A percentile compares a stretch with the other conserved stretches of the same genome.
phyloP scores from a whole-genome alignment of 2,797 vertebrate species.

The Phataginus tricuspis region DNA sequence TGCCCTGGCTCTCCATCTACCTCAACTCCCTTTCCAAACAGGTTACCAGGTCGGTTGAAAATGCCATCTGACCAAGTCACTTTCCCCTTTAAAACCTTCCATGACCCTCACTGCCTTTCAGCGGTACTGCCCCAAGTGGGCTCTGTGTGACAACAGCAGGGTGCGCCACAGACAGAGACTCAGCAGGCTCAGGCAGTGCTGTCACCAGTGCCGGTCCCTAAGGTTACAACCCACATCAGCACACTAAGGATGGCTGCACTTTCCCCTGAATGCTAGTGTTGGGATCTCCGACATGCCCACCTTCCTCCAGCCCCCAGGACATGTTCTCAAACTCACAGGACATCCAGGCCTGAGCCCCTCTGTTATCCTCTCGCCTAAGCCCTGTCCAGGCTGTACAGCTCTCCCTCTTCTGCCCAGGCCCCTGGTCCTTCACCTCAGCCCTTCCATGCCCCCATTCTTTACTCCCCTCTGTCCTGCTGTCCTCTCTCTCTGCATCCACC shows the following conservation, averaged over 20 bases:
- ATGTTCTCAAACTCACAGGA: background rate
- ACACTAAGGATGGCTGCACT: background rate
- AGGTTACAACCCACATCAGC: no score
- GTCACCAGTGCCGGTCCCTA: no score
- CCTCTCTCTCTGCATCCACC: background rate
- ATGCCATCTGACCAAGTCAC: background rate
- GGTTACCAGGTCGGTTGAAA: background rate
- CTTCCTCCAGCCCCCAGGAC: background rate
- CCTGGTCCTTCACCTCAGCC: background rate
- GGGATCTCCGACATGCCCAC: background rate
- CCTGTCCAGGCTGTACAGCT: background rate
- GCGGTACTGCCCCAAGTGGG: background rate
- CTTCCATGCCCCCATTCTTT: background rate
- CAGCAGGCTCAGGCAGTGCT: background rate
- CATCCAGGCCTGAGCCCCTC: background rate
- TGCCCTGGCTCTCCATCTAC: background rate
- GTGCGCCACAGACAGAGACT: background rate
- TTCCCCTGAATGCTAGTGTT: background rate
- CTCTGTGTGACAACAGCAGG: background rate
- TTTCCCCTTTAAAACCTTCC: background rate
- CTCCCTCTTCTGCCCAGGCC: background rate
- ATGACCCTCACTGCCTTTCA: background rate
- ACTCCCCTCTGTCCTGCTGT: no score
- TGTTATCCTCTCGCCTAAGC: background rate
- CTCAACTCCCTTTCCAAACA: background rate